Conservation (phyloP, 2,888 invertebrate species). For the Agrilus biguttatus region DNA sequence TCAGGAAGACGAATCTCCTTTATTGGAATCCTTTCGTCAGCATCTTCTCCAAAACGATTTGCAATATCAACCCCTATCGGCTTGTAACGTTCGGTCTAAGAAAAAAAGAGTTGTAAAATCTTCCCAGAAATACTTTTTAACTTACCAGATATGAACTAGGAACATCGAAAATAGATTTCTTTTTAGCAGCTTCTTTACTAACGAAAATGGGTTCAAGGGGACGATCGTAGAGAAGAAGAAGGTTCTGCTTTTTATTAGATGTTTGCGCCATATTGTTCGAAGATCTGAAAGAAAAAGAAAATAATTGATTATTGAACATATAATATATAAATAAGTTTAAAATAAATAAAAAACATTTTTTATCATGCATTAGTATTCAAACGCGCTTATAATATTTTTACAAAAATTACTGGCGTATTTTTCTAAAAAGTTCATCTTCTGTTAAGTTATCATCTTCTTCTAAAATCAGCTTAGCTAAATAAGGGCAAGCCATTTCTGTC, state of each 20-base stretch:
- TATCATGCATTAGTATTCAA: too few species aligned
- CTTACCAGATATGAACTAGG: constrained; percentile 48
- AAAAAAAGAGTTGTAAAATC: constrained; percentile 1
- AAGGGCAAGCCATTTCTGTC: too few species aligned
- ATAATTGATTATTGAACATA: too few species aligned
- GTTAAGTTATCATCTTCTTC: too few species aligned
- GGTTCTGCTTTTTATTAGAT: constrained; percentile 33
- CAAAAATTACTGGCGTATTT: too few species aligned
- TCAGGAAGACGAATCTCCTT: constrained; percentile 40
- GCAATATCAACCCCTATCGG: constrained; percentile 42
- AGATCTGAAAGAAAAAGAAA: too few species aligned
- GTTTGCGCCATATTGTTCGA: constrained; percentile 7
- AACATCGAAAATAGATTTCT: constrained; percentile 44
- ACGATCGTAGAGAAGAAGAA: constrained; percentile 56
- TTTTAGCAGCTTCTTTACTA: constrained; percentile 45
- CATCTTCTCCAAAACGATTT: constrained; percentile 44
- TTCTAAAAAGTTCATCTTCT: too few species aligned
- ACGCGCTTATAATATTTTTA: too few species aligned
- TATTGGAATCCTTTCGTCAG: constrained; percentile 37
- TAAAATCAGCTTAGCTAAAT: too few species aligned
- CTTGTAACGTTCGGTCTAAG: constrained; percentile 38
- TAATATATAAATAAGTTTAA: too few species aligned
- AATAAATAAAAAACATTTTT: too few species aligned
- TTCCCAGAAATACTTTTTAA: constrained; percentile 9
- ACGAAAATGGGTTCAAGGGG: constrained; percentile 65